Conservation (phyloP, 2,113 vertebrate species). For the Chrysemys picta region DNA sequence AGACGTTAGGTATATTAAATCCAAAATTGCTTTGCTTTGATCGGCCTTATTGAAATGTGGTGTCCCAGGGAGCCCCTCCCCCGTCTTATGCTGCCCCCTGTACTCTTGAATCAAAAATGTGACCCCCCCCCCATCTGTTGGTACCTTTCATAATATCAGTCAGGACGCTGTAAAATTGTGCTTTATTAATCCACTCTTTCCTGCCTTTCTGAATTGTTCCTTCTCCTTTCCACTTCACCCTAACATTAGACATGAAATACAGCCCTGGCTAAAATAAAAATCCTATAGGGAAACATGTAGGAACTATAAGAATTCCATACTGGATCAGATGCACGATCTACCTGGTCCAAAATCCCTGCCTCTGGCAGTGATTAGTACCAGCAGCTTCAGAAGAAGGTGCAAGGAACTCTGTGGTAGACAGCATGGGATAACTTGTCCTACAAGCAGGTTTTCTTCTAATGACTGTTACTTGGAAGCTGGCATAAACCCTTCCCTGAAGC, state of each 20-base stretch:
- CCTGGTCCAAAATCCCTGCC: not conserved
- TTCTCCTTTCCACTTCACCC: not conserved
- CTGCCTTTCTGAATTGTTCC: not conserved
- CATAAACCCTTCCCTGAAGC: not conserved
- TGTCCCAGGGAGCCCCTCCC: not conserved
- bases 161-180: not conserved
- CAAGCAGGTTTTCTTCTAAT: not conserved
- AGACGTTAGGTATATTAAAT: not conserved
- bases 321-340: not conserved
- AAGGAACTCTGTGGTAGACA: not conserved
- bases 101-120: not conserved
- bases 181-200: not conserved
- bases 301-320: not conserved
- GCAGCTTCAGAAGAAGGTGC: not conserved
- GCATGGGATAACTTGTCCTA: not conserved
- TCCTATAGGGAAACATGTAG: not conserved
- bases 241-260: not conserved
- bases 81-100: not conserved
- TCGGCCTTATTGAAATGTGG: not conserved
- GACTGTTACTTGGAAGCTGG: not conserved
- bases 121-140: not conserved
- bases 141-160: not conserved
- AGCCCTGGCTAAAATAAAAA: not conserved
- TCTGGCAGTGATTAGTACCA: not conserved
- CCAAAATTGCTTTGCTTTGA: not conserved